Evolutionary conservation across 2,888 invertebrate species (phyloP), one percentile per base, ranked within the genome.

Genomic region (Pinctada fucata): DNA sequence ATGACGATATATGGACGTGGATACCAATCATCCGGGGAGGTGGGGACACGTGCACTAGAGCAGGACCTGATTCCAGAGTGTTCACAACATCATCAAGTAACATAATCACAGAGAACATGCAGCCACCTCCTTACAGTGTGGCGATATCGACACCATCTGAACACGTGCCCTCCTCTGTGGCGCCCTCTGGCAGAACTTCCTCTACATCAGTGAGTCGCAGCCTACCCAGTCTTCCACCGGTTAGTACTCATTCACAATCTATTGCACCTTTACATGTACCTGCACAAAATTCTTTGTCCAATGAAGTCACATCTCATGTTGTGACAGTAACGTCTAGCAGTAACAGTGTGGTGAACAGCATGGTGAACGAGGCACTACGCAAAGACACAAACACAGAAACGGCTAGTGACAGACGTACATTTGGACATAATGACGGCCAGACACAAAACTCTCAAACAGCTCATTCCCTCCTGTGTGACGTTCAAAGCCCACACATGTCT

Each of bases 1-100:
- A 86, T 51, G 86, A 86, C 75, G 86, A 86, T 65, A 85, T 86
- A 47, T 86, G 86, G 86, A 86, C 86, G 3, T 86, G 86, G 86
- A 86, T 86, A 64, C 86, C 86, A 1, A 83, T 86, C 6, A 79
- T 86, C 10, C 83, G 83, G 58, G 85, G 83, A 47, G 77, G 79
- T 31, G 74, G 81, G 63, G 82, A 76, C 8, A 74, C 79, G 2
- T 86, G 86, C 76, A 75, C 72, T 5, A 79, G 78, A 72, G 83
- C 79, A 16, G 48, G 63, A 51, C 75, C 81, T 75, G 72, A 78
- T 3, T 78, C 79, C 66, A 48, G 68, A 10, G 75, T 74, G 5
- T 66, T 72, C 48, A 75, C 74, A 16, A 77, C 72, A 48, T 50
- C 77, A n/a, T 52, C 79, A 3, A 74, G 74, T 52, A 48, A 65